phyloP scores from a whole-genome alignment of 2,888 invertebrate species.

The Anticlea derivata region DNA sequence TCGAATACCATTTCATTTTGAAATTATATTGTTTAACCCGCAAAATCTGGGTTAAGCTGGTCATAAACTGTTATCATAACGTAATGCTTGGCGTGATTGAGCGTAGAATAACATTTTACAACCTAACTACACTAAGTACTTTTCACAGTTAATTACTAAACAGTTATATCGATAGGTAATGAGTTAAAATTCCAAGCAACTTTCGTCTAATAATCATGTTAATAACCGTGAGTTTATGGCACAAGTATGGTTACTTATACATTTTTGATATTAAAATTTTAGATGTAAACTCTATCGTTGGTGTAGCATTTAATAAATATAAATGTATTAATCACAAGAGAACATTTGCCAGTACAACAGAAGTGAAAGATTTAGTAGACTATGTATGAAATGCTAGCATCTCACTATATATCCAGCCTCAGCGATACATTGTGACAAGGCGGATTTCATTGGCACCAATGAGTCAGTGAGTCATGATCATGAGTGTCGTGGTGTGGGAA shows the following conservation, averaged over 20 bases:
- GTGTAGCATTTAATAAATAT: too few relatives aligned
- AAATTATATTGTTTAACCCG: conserved; percentile 36
- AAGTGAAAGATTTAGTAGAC: background rate
- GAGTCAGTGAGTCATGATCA: conserved; percentile 31
- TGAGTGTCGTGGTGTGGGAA: conserved; percentile 35
- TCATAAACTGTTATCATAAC: conserved; percentile 64
- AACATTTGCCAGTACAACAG: background rate
- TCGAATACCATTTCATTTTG: conserved; percentile 29
- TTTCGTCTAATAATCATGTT: background rate
- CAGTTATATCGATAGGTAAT: background rate
- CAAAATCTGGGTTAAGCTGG: conserved; percentile 60
- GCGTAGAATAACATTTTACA: conserved; percentile 40
- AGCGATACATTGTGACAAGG: conserved; percentile 30
- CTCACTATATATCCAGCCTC: conserved; percentile 19
- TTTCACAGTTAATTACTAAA: conserved; percentile 13
- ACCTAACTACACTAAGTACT: conserved; percentile 16
- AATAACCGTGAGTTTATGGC: too few relatives aligned
- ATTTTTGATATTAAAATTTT: too few relatives aligned
- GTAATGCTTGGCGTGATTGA: conserved; percentile 47
- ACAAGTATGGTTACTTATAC: too few relatives aligned
- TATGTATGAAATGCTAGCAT: conserved; percentile 7
- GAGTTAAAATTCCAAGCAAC: background rate
- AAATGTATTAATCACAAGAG: too few relatives aligned
- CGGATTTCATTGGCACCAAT: conserved; percentile 30
- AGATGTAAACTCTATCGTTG: too few relatives aligned